Percentiles rank a stretch among this genome's conserved stretches.
phyloP scores from a whole-genome alignment of 2,113 vertebrate genomes.

The Microcebus jonahi region DNA sequence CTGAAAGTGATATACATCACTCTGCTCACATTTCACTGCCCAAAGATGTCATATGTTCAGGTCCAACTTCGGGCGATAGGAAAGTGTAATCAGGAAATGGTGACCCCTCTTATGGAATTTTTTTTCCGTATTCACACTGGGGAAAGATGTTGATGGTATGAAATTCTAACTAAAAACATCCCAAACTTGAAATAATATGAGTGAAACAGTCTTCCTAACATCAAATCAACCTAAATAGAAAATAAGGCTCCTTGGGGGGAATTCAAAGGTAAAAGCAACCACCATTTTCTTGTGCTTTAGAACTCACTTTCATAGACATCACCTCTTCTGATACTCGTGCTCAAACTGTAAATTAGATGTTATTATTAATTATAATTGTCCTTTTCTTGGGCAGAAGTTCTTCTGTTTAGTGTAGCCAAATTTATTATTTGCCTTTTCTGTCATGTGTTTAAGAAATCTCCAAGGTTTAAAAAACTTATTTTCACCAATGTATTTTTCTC shows the following conservation, averaged over 20 bases:
- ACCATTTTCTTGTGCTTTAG: not conserved
- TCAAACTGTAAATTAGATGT: not conserved
- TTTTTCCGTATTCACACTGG: too few species aligned
- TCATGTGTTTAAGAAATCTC: not conserved
- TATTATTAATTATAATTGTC: not conserved
- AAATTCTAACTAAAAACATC: not conserved
- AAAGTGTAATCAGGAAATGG: not conserved
- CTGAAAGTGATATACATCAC: not conserved
- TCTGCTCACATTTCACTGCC: not conserved
- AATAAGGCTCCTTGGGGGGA: not conserved
- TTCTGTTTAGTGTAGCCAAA: not conserved
- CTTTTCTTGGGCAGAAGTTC: not conserved
- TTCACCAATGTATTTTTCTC: not conserved
- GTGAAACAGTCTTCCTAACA: not conserved
- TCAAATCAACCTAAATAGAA: not conserved
- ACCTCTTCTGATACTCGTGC: not conserved
- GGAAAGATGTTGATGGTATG: not conserved
- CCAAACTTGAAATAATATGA: constrained; percentile 32
- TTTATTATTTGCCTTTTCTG: not conserved
- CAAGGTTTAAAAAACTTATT: not conserved
- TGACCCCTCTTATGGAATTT: not conserved
- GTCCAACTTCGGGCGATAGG: not conserved
- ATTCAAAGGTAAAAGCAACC: not conserved
- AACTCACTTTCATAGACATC: not conserved
- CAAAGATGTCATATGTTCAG: not conserved